Evolutionary conservation across 2,113 vertebrate species (phyloP).

Genomic region (Perca schrenkii): DNA sequence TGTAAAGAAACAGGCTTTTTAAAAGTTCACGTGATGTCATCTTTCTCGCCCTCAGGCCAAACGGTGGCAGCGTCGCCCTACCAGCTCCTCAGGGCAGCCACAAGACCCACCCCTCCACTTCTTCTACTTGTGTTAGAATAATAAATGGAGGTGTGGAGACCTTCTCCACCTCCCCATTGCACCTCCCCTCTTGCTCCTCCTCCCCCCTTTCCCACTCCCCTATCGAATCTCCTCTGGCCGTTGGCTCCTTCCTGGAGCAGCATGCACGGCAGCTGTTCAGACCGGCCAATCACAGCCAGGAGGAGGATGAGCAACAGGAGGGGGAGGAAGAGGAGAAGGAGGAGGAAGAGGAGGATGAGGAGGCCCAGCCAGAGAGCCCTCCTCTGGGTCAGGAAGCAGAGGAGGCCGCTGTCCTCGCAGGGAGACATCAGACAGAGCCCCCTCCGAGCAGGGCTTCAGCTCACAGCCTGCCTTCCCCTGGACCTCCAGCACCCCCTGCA

Average conservation of each 20-base stretch:
- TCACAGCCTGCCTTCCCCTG: background rate
- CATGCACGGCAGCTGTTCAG: slow-evolving; percentile 91
- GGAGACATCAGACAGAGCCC: slow-evolving; percentile 53
- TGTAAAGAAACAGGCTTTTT: too few species aligned
- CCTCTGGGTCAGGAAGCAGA: slow-evolving; percentile 62
- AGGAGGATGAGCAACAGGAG: slow-evolving; percentile 58
- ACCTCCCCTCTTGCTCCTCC: slow-evolving; percentile 70
- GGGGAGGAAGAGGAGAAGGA: background rate
- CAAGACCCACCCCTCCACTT: slow-evolving; percentile 43
- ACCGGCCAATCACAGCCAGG: slow-evolving; percentile 85
- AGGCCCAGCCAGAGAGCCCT: slow-evolving; percentile 36
- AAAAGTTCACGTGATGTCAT: slow-evolving; percentile 3
- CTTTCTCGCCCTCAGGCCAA: slow-evolving; percentile 53
- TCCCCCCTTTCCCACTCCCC: slow-evolving; percentile 86
- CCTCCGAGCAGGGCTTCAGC: background rate
- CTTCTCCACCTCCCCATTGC: slow-evolving; percentile 80
- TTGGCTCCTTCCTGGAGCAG: slow-evolving; percentile 95
- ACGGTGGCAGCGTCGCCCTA: slow-evolving; percentile 21
- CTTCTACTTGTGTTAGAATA: slow-evolving; percentile 45
- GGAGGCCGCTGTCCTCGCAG: slow-evolving; percentile 45
- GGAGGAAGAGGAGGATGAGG: slow-evolving; percentile 6
- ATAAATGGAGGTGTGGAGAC: slow-evolving; percentile 84
- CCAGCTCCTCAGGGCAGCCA: slow-evolving; percentile 29
- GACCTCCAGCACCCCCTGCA: slow-evolving; percentile 20
- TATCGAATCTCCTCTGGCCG: slow-evolving; percentile 82